phyloP scores from a whole-genome alignment of 2,113 vertebrate genomes.

The Ariopsis seemanni region DNA sequence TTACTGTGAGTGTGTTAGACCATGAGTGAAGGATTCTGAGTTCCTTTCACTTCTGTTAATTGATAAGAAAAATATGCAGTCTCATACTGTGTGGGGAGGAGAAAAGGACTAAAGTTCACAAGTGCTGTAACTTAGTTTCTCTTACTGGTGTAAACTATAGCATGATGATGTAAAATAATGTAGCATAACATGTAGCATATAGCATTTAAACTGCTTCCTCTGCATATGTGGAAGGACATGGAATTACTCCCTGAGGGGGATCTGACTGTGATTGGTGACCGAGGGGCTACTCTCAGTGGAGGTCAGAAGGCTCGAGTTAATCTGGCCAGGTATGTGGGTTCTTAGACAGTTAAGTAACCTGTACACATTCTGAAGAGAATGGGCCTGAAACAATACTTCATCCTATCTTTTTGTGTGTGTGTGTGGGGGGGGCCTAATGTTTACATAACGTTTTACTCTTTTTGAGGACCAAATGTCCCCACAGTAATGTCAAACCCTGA shows the following conservation, averaged over 20 bases:
- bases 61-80: background rate
- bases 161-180: background rate
- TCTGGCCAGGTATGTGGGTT: constrained; percentile 80
- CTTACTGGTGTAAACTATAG: background rate
- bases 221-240: constrained; percentile 78
- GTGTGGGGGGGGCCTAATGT: background rate
- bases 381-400: background rate
- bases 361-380: background rate
- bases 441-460: background rate
- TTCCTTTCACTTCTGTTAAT: background rate
- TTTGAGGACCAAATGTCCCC: background rate
- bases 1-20: background rate
- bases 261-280: constrained; percentile 86
- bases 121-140: background rate
- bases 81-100: background rate
- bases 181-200: background rate
- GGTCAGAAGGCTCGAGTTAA: constrained; percentile 93
- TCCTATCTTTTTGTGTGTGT: background rate
- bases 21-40: background rate
- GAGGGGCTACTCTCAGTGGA: constrained; percentile 89
- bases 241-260: constrained; percentile 85
- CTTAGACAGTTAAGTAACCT: background rate
- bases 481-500: background rate
- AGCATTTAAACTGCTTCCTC: background rate
- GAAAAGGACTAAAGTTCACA: background rate